These are phyloP conservation scores for Elaphurus davidianus DNA, from an alignment of 2,113 vertebrate genomes.

Conservation along the genomic window DNA sequence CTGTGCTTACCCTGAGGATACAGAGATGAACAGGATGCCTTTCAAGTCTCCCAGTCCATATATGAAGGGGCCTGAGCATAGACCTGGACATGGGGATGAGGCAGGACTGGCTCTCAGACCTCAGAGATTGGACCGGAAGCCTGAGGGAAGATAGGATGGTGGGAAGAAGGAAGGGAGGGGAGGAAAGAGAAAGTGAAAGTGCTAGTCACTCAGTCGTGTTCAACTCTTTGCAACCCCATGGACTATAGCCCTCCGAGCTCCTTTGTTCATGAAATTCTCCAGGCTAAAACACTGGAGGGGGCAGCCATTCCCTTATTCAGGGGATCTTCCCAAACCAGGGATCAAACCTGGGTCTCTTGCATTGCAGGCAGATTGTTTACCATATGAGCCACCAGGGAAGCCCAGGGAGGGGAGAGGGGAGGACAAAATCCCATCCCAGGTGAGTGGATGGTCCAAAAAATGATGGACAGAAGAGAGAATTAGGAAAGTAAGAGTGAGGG, in stretches of 20 bases:
- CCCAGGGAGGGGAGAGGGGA: neutral
- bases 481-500: neutral
- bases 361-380: neutral
- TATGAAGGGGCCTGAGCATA: neutral
- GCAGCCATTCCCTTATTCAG: neutral
- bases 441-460: neutral
- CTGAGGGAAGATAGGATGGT: too few species aligned
- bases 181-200: neutral
- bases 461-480: neutral
- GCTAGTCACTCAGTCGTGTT: neutral
- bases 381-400: neutral
- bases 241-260: neutral
- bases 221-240: neutral
- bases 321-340: neutral
- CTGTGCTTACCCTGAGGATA: neutral
- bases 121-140: neutral
- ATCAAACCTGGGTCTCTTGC: neutral
- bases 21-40: neutral
- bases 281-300: neutral
- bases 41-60: neutral
- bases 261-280: neutral
- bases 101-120: neutral
- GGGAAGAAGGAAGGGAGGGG: neutral
- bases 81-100: neutral
- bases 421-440: neutral